Base-by-base conservation (phyloP, 2,113 vertebrate species). In the Loxodonta africana region DNA sequence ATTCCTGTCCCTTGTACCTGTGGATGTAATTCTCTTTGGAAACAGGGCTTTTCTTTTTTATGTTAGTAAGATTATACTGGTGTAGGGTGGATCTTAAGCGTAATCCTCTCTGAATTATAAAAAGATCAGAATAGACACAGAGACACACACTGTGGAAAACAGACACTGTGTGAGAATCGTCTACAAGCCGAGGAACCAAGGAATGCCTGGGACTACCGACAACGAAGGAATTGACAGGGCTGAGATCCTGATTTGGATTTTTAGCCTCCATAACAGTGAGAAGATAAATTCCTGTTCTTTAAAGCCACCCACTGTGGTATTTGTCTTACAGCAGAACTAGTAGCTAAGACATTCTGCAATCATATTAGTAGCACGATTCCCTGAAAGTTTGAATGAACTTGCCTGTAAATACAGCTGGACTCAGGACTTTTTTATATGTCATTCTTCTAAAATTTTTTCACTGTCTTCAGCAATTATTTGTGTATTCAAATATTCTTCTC, bases 401-500 rank as follows among this genome's bases (percentile, higher is more conserved):
- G 30, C 57, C 44, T 92, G 0, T 94, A 77, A 81, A 94, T 17
- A 80, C 57, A 77, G 18, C 4, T 44, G 28, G 33, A 77, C 51
- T 69, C 20, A 15, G 53, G 25, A 60, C 69, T 51, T 88, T 76
- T 81, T 67, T 26, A 46, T 57, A 80, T 10, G 6, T 74, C 46
- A 57, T 78, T 86, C 37, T 90, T 83, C 53, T 91, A 77, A 91
- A 17, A 8, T 6, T 6, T 44, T 51, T 88, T 81, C 37, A 33
- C 30, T 71, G 20, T 82, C 78, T 91, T 85, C n/a, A 77, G 17
- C 69, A 74, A 44, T n/a, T 77, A 46, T 57, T 30, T 96, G 25
- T 67, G 65, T 76, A 46, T 26, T 91, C 88, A 88, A 41, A 77
- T 82, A 77, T 83, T 60, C 23, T 95, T 88, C 90, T 51, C 21